Base-by-base conservation (phyloP, 2,797 vertebrate genomes). In the Mus spretus region DNA sequence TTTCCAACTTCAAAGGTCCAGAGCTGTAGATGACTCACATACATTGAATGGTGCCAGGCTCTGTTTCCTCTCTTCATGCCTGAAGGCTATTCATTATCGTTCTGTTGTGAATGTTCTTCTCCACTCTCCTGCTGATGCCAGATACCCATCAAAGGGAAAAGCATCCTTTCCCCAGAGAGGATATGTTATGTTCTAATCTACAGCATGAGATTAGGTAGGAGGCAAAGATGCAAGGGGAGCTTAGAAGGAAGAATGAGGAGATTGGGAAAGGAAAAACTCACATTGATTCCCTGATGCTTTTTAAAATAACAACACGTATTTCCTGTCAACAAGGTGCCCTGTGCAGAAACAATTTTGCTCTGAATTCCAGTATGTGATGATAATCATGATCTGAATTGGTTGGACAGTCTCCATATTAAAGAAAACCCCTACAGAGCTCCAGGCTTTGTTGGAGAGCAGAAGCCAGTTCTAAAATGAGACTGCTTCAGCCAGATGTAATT, bases 71-170 rank as follows among this genome's bases (percentile, higher is more conserved):
- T 80, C 81, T 89, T 91, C 37, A 86, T 95, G 93, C 93, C 98
- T 93, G 93, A 98, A 98, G 98, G 98, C 72, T 95, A 93, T 98
- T 98, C 96, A 98, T 98, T 98, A 98, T 98, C 91, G 96, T 98
- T 98, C 97, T 98, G 13, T 95, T 93, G 87, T 85, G 96, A 98
- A 91, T 95, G 93, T 92, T 97, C 93, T 96, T 96, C 96, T 96
- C 78, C 14, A 1, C 94, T 97, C 97, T 97, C 97, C 97, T 95
- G 96, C 97, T 97, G 97, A 97, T 97, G 95, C 83, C 97, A 98
- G 98, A 98, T 98, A 98, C 95, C 98, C 97, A 98, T 98, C 98
- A 98, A 96, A 87, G 92, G 98, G 98, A 98, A 98, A 98, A 99
- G 98, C 95, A 94, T 90, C 79, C 12, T 59, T 77, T 98, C 97